Conservation (phyloP, 2,797 vertebrate genomes). For the Liasis olivaceus region DNA sequence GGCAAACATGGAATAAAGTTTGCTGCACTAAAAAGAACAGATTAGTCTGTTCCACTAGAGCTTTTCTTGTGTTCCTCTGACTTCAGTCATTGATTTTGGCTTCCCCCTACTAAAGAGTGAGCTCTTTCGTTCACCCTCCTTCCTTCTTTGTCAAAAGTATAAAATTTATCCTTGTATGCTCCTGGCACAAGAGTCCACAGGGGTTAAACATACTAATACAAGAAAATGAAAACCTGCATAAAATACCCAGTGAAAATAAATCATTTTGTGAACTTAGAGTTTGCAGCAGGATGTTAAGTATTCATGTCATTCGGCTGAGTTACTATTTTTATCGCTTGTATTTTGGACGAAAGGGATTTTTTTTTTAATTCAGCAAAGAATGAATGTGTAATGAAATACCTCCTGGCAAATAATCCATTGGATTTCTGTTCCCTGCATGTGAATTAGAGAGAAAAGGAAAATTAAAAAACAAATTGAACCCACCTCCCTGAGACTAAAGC, state of each 20-base stretch:
- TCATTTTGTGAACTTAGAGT: neutral
- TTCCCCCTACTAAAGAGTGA: neutral
- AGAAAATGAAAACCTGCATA: neutral
- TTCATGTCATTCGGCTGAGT: conserved; percentile 26
- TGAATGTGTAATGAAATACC: conserved; percentile 30
- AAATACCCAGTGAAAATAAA: neutral
- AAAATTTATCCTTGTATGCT: neutral
- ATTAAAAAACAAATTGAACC: conserved; percentile 14
- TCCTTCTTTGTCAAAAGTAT: neutral
- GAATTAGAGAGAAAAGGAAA: conserved; percentile 26
- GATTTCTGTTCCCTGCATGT: conserved; percentile 39
- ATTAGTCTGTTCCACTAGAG: neutral
- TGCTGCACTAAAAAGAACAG: neutral
- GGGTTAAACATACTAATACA: neutral
- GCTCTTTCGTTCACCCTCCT: neutral
- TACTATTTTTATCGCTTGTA: conserved; percentile 24
- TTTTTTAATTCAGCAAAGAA: conserved; percentile 25
- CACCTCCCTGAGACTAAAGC: neutral
- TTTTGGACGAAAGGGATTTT: conserved; percentile 24
- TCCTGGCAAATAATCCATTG: conserved; percentile 14
- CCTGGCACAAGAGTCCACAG: neutral
- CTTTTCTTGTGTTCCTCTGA: neutral
- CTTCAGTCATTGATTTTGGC: neutral
- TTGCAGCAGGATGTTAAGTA: neutral
- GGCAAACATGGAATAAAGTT: neutral